These are phyloP conservation scores for Limnothrissa miodon DNA, from an alignment of 2,113 vertebrate genomes.

Conservation along the genomic window DNA sequence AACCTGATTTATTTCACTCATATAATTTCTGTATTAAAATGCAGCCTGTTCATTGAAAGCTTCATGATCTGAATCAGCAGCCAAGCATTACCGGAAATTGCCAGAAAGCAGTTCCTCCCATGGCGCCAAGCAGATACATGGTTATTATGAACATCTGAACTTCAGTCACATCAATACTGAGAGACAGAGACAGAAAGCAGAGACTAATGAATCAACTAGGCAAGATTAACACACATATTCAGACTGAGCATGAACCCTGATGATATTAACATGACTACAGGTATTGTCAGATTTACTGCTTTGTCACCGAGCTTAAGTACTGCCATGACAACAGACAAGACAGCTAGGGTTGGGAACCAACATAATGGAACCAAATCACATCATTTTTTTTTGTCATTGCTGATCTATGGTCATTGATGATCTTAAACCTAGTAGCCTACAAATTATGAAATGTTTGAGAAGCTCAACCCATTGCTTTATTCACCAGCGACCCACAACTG, in stretches of 20 bases:
- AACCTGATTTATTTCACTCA: background rate
- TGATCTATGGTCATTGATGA: too few relatives aligned
- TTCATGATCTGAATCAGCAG: background rate
- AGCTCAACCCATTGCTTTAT: too few relatives aligned
- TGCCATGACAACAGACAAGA: background rate
- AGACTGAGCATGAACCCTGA: background rate
- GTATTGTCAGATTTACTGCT: background rate
- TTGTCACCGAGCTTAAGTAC: background rate
- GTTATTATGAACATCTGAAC: slow-evolving; percentile 90
- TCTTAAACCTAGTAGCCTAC: too few relatives aligned
- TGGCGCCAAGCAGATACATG: slow-evolving; percentile 86
- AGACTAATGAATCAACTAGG: slow-evolving; percentile 27
- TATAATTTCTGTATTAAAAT: background rate
- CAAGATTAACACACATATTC: background rate
- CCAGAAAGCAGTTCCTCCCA: slow-evolving; percentile 88
- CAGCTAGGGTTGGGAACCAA: too few relatives aligned
- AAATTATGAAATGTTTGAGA: too few relatives aligned
- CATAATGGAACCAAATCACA: too few relatives aligned
- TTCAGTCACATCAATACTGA: slow-evolving; percentile 93
- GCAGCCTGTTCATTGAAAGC: background rate
- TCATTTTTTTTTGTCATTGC: too few relatives aligned
- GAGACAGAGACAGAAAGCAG: slow-evolving; percentile 66
- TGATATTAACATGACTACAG: background rate
- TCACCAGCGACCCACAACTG: too few relatives aligned
- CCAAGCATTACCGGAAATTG: slow-evolving; percentile 78